Percentiles rank a stretch among this genome's conserved stretches.
These are phyloP conservation scores for Girardinichthys multiradiatus DNA, from an alignment of 2,113 vertebrate species.

Conservation along the genomic window DNA sequence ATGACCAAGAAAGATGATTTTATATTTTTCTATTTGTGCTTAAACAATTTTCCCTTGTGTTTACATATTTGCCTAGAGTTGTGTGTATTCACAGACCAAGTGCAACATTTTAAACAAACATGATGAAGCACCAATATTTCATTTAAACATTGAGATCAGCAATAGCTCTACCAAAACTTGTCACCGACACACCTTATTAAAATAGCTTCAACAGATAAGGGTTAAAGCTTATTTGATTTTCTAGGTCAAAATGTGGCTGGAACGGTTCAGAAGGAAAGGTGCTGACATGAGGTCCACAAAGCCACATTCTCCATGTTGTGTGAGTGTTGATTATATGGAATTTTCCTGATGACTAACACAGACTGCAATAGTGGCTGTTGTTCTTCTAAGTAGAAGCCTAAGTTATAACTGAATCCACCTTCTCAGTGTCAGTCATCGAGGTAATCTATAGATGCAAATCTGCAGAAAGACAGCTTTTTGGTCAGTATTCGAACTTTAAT, in stretches of 20 bases:
- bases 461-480: too few species aligned
- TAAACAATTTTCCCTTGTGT: neutral
- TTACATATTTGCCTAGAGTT: neutral
- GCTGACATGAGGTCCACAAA: constrained; percentile 18
- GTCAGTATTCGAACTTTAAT: too few species aligned
- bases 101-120: neutral
- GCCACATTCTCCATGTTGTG: constrained; percentile 30
- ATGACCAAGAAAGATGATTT: neutral
- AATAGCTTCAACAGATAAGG: constrained; percentile 33
- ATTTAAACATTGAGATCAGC: constrained; percentile 1
- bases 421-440: constrained; percentile 46
- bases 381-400: constrained; percentile 33
- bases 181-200: constrained; percentile 14
- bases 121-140: constrained; percentile 5
- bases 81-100: neutral
- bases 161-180: neutral
- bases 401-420: constrained; percentile 43
- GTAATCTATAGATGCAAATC: constrained; percentile 42
- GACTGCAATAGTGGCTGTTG: constrained; percentile 42
- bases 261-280: constrained; percentile 47
- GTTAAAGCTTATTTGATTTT: constrained; percentile 49
- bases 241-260: constrained; percentile 48
- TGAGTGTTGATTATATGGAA: constrained; percentile 56
- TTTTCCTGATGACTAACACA: constrained; percentile 64
- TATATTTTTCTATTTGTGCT: neutral